Evolutionary conservation across 2,888 invertebrate genomes (phyloP).

Genomic region (Steinernema scapterisci): DNA sequence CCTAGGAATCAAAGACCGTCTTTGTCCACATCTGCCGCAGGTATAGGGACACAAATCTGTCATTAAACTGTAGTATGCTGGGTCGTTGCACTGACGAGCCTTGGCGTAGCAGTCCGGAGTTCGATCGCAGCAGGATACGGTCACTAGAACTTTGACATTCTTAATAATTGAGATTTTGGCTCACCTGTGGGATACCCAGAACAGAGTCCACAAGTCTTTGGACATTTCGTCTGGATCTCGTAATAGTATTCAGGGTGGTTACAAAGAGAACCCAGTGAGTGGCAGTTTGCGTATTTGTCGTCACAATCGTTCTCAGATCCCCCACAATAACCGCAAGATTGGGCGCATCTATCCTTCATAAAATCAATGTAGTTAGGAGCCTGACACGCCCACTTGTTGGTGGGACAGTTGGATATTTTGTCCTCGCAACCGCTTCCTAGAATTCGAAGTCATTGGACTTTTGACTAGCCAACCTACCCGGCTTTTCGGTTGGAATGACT

Average conservation of each 20-base stretch:
- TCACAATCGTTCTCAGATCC: background rate
- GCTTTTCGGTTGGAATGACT: background rate
- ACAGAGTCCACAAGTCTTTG: background rate
- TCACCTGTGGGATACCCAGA: background rate
- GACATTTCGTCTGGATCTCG: background rate
- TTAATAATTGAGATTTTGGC: too few relatives aligned
- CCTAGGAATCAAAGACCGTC: background rate
- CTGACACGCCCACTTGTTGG: background rate
- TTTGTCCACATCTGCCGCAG: background rate
- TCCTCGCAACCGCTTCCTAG: background rate
- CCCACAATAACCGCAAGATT: background rate
- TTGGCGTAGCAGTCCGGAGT: background rate
- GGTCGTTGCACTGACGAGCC: background rate
- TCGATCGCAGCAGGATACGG: background rate
- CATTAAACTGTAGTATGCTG: background rate
- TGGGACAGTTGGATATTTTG: background rate
- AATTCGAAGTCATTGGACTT: background rate
- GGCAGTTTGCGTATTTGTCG: background rate
- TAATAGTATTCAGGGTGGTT: background rate
- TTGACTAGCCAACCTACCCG: background rate
- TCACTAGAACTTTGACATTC: background rate
- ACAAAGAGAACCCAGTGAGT: background rate
- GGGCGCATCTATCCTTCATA: background rate
- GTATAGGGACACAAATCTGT: constrained; percentile 2
- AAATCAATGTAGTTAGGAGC: background rate